A percentile compares a stretch with the other conserved stretches of the same genome.
Evolutionary conservation across 2,888 invertebrate species (phyloP).

Genomic region (Phengaris alcon): DNA sequence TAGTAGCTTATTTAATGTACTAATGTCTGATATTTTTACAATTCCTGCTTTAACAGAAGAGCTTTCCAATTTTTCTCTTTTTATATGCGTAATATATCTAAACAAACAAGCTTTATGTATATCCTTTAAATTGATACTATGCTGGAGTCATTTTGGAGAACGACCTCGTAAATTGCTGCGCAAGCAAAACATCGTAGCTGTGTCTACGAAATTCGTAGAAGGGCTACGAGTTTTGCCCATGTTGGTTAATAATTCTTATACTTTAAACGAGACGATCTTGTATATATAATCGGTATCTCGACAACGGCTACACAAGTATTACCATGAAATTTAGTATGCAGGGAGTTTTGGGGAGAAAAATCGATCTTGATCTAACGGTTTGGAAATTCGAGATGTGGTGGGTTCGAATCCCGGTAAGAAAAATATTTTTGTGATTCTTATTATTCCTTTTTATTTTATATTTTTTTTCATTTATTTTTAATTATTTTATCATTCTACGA

Average conservation of each 20-base stretch:
- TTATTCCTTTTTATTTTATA: no score
- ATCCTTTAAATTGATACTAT: constrained; percentile 16
- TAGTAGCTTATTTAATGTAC: neutral
- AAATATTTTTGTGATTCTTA: no score
- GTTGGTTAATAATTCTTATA: neutral
- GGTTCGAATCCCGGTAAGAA: no score
- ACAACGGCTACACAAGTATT: no score
- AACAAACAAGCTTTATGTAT: constrained; percentile 17
- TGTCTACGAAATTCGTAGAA: constrained; percentile 21
- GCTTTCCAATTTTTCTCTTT: neutral
- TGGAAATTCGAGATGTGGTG: no score
- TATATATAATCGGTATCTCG: no score
- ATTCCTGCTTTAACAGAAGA: neutral
- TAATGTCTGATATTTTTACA: neutral
- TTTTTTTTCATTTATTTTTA: no score
- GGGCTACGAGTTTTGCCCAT: neutral
- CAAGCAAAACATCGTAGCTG: constrained; percentile 19
- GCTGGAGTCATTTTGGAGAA: constrained; percentile 12
- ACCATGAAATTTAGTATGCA: no score
- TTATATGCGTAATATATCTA: neutral
- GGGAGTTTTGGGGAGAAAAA: no score
- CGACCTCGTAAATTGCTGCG: constrained; percentile 3
- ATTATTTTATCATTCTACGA: no score
- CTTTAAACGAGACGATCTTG: no score
- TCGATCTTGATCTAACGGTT: no score